Conservation (phyloP, 2,888 invertebrate genomes). For the Dasysyrphus albostriatus region DNA sequence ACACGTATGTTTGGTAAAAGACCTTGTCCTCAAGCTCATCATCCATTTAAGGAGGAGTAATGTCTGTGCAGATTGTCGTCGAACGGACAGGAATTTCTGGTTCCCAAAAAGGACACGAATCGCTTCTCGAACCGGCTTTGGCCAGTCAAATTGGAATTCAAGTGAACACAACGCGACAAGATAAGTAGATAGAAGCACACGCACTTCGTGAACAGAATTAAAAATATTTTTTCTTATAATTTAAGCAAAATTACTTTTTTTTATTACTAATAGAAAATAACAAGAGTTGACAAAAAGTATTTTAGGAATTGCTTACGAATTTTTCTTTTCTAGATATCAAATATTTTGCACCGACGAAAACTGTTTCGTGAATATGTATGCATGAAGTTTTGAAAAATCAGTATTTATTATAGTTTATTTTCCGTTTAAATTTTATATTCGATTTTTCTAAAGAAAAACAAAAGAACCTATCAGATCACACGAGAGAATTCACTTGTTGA, state of each 20-base stretch:
- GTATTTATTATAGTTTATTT: constrained; percentile 21
- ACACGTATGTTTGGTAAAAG: constrained; percentile 93
- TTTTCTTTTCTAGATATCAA: neutral
- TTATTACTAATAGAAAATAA: constrained; percentile 6
- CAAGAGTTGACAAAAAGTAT: neutral
- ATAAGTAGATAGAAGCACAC: neutral
- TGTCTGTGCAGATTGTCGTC: constrained; percentile 26
- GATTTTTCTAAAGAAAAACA: neutral
- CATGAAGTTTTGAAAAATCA: neutral
- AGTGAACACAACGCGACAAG: constrained; percentile 7
- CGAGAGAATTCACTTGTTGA: constrained; percentile 65
- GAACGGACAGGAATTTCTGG: constrained; percentile 8
- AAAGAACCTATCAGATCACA: neutral
- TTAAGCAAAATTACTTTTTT: constrained; percentile 25
- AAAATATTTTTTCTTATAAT: constrained; percentile 22
- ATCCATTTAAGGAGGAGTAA: constrained; percentile 87
- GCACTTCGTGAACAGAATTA: constrained; percentile 36
- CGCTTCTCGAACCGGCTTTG: constrained; percentile 19
- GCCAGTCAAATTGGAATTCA: neutral
- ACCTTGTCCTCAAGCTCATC: constrained; percentile 96
- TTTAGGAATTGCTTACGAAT: neutral
- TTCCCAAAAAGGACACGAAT: neutral
- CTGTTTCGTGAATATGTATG: neutral
- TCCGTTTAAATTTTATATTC: constrained; percentile 12
- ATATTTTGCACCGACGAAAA: neutral